Base-by-base conservation (phyloP, 2,797 vertebrate genomes). In the Anguilla pacifica region DNA sequence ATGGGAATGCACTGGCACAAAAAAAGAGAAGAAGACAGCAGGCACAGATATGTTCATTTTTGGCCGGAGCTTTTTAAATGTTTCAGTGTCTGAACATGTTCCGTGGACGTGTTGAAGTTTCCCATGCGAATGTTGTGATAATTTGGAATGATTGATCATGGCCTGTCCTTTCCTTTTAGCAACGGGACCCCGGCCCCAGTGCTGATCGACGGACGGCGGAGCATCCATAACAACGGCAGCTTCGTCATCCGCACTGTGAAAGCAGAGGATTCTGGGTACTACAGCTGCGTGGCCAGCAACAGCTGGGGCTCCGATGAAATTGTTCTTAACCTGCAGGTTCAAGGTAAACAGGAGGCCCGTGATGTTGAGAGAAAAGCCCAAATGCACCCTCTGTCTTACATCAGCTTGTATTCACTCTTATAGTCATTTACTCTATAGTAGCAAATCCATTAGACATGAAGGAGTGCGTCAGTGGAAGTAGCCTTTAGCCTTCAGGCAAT, bases 281-380 rank as follows among this genome's bases (percentile, higher is more conserved):
- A 99, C 94, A 99, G 97, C 91, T 99, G 99, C 1, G 95, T 98
- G 67, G 97, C 97, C 94, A 98, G 96, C 90, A 99, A 99, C 96
- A 99, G 97, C 96, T 99, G 98, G 98, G 99, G 98, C 43, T 98
- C 97, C 0, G 99, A 99, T 89, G 98, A 99, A 91, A 99, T 99
- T 88, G 97, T 97, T 61, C 90, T 99, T 88, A 99, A 99, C 93
- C 95, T 99, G 87, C 98, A 99, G 93, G 99, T 99, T 3, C 99
- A 99, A 98, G 99, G 99, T 97, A 94, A 86, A 88, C 79, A 91
- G 89, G 90, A 49, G 59, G 61, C 77, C 0, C 55, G 11, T 43
- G 67, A 25, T 64, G 35, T 9, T 7, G 6, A 81, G 6, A 79
- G n/a, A 5, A n/a, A 28, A 39, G 15, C 19, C 61, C 61, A 67